Percentiles rank a stretch among this genome's conserved stretches.
Evolutionary conservation across 2,797 vertebrate genomes (phyloP).

Genomic region (Bufotes viridis): DNA sequence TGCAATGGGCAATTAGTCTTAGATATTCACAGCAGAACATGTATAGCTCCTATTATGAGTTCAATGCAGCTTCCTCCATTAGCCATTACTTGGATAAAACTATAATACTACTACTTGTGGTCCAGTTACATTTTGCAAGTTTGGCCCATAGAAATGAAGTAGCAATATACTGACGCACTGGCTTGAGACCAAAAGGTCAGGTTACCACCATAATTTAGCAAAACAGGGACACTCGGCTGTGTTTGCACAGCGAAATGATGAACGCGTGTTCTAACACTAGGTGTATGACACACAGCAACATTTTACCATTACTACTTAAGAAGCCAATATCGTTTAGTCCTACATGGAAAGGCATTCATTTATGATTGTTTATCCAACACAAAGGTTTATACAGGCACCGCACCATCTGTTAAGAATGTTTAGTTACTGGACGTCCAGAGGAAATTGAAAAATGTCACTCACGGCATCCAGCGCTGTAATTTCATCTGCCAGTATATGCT

Average conservation of each 20-base stretch:
- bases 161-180: background rate
- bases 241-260: slow-evolving; percentile 44
- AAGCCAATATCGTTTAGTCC: slow-evolving; percentile 35
- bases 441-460: slow-evolving; percentile 64
- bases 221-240: slow-evolving; percentile 12
- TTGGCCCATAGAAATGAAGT: background rate
- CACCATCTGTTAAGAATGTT: slow-evolving; percentile 62
- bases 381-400: slow-evolving; percentile 62
- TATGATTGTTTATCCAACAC: slow-evolving; percentile 62
- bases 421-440: slow-evolving; percentile 59
- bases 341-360: slow-evolving; percentile 51
- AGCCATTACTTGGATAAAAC: background rate
- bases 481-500: slow-evolving; percentile 58
- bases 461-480: slow-evolving; percentile 61
- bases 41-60: no score
- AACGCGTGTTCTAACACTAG: slow-evolving; percentile 46
- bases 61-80: no score
- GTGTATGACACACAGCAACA: slow-evolving; percentile 16
- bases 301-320: slow-evolving; percentile 35
- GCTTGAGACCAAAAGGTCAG: background rate
- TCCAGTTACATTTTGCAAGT: background rate
- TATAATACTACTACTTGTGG: background rate
- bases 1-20: no score
- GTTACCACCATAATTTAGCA: background rate
- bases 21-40: no score